Evolutionary conservation across 2,113 vertebrate genomes (phyloP), one percentile per base, ranked within the genome.

Genomic region (Xyliphius kryptos): DNA sequence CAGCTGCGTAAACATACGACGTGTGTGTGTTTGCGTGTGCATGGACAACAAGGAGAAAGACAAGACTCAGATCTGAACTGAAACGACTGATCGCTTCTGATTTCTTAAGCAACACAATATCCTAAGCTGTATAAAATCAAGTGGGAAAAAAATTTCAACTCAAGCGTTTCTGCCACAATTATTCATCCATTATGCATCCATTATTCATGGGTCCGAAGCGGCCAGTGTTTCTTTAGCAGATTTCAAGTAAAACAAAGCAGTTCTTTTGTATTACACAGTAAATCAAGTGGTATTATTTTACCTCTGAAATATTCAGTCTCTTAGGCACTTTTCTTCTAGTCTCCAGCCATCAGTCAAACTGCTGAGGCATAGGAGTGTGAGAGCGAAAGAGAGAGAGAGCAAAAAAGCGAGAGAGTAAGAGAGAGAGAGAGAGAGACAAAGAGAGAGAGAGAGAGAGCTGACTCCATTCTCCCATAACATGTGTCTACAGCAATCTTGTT

Each of bases 231-330:
- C n/a, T n/a, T n/a, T n/a, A n/a, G n/a, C n/a, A n/a, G n/a, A n/a
- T n/a, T n/a, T n/a, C n/a, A 73, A 82, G 79, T 68, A 83, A 88
- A 86, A 89, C 88, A 89, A 88, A 88, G 86, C 85, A 81, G 73
- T 85, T 82, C 83, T 83, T 88, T 88, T 88, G 86, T 85, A 83
- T 85, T 82, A 87, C 92, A 92, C 89, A 90, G 85, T 92, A 97
- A 97, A 95, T 95, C 92, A 94, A 95, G 90, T 91, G 91, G 91
- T 92, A 93, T 95, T 95, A 93, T 96, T 97, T 87, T 88, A 87
- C 83, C 80, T 76, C 92, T 93, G 91, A 94, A 94, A 93, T 94
- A 92, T 91, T 93, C 92, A 94, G 91, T 88, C 92, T 96, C 90
- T 87, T 86, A 91, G 92, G 92, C 90, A 91, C 90, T 95, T 91